phyloP scores from a whole-genome alignment of 2,888 invertebrate genomes.

The Bembecia ichneumoniformis region DNA sequence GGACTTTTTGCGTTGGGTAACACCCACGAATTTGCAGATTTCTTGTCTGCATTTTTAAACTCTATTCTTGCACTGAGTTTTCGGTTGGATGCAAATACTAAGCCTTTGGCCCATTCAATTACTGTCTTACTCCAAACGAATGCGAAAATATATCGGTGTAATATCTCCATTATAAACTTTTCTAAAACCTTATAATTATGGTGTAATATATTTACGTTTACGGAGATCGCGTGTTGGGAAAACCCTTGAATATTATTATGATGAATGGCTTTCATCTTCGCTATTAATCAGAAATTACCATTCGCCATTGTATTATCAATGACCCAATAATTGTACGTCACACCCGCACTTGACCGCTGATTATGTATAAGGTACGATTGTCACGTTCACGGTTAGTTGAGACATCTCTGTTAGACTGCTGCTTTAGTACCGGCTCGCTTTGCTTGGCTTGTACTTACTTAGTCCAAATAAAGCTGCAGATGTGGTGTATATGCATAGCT shows the following conservation, averaged over 20 bases:
- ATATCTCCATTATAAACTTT: too few species aligned
- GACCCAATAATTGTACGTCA: conserved; percentile 2
- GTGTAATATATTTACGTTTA: not conserved
- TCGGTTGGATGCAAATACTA: not conserved
- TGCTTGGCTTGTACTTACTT: conserved; percentile 23
- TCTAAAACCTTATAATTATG: not conserved
- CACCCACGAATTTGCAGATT: not conserved
- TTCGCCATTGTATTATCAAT: not conserved
- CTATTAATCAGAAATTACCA: not conserved
- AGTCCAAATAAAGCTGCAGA: conserved; percentile 31
- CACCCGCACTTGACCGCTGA: conserved; percentile 7
- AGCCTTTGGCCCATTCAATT: not conserved
- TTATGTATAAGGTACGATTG: not conserved
- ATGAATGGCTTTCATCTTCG: not conserved
- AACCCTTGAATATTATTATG: not conserved
- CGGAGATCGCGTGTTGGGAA: not conserved
- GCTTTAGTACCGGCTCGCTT: conserved; percentile 9
- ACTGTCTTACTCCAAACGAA: not conserved
- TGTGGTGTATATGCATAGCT: conserved; percentile 17
- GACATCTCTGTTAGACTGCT: not conserved
- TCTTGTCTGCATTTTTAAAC: not conserved
- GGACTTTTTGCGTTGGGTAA: not conserved
- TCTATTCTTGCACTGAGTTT: not conserved
- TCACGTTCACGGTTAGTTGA: not conserved
- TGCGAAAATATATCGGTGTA: not conserved